Percentiles rank a stretch among this genome's conserved stretches.
These are phyloP conservation scores for Chamaea fasciata DNA, from an alignment of 2,113 vertebrate genomes.

Conservation along the genomic window DNA sequence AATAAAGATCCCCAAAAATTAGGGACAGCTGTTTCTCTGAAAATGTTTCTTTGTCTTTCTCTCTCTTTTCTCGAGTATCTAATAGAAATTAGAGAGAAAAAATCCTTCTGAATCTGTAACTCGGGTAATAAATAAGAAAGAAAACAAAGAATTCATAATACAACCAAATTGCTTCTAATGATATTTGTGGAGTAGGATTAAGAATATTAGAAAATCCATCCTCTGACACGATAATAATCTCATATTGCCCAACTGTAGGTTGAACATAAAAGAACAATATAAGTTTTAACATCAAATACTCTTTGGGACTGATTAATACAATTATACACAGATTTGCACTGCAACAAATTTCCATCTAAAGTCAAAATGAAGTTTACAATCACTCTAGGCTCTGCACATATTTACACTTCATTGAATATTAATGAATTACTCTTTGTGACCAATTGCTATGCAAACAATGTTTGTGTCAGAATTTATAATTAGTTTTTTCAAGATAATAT, in stretches of 20 bases:
- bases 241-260: not conserved
- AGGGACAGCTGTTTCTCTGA: not conserved
- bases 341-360: conserved; percentile 73
- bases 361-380: conserved; percentile 74
- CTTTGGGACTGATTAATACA: conserved; percentile 68
- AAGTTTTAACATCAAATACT: conserved; percentile 46
- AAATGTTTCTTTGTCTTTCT: not conserved
- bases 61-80: not conserved
- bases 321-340: conserved; percentile 70
- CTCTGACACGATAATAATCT: not conserved
- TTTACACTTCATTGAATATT: conserved; percentile 75
- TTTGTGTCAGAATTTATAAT: conserved; percentile 70
- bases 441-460: conserved; percentile 73
- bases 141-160: not conserved
- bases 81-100: not conserved
- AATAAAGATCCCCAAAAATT: not conserved
- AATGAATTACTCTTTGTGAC: conserved; percentile 75
- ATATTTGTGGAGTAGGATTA: not conserved
- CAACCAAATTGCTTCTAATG: not conserved
- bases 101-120: not conserved
- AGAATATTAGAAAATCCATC: not conserved
- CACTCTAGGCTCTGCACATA: conserved; percentile 62
- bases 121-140: not conserved
- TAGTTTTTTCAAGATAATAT: conserved; percentile 62
- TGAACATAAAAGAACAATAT: not conserved